Percentiles rank a stretch among this genome's conserved stretches.
These are phyloP conservation scores for Kryptolebias ocellatus DNA, from an alignment of 2,797 vertebrate species.

Conservation along the genomic window DNA sequence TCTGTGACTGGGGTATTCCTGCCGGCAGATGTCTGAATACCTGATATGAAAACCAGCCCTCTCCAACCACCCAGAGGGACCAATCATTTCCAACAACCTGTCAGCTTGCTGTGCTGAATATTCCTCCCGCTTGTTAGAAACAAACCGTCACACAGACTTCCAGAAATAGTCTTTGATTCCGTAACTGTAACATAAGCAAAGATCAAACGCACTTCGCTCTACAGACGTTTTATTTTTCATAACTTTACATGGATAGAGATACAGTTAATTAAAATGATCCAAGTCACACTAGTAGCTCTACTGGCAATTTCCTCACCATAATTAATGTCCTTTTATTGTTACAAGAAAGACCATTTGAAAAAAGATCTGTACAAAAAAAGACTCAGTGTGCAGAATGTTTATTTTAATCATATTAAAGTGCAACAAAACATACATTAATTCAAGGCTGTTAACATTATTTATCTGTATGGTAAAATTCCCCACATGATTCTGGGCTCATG, in stretches of 20 bases:
- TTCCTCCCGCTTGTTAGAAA: conserved; percentile 46
- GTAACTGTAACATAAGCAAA: neutral
- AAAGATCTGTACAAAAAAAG: neutral
- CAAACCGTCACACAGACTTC: conserved; percentile 41
- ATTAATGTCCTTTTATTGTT: neutral
- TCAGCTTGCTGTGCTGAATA: conserved; percentile 59
- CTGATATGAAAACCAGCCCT: conserved; percentile 57
- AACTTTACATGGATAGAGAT: neutral
- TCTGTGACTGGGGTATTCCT: conserved; percentile 45
- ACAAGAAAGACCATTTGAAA: conserved; percentile 1
- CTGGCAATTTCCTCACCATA: neutral
- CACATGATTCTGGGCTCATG: conserved; percentile 15
- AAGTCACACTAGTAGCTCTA: neutral
- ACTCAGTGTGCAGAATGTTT: neutral
- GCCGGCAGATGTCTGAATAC: conserved; percentile 72
- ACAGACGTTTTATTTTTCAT: neutral
- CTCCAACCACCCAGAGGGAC: conserved; percentile 72
- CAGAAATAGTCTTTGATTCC: conserved; percentile 36
- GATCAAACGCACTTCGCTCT: conserved; percentile 3
- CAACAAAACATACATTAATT: conserved; percentile 8
- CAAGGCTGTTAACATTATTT: conserved; percentile 7
- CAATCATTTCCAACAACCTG: conserved; percentile 76
- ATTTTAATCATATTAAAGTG: conserved; percentile 36
- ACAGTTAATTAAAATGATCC: neutral
- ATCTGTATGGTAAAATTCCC: conserved; percentile 6